These are phyloP conservation scores for Ctena decussata DNA, from an alignment of 2,888 invertebrate genomes.

Conservation along the genomic window DNA sequence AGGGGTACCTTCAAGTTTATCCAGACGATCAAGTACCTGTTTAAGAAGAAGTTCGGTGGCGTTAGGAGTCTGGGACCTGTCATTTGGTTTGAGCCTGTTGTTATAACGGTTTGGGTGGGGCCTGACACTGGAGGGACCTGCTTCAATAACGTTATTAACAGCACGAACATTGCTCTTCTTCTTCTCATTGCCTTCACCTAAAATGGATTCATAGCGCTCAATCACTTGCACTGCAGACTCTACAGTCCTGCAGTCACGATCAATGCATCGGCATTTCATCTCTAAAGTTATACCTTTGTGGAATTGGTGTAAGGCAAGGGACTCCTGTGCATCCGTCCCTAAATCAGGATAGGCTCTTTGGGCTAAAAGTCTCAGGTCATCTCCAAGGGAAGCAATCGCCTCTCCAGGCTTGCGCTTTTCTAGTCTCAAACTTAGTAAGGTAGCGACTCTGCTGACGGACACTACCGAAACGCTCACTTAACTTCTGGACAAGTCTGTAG, in stretches of 20 bases:
- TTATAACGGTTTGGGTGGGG: not conserved
- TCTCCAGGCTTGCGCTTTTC: no score
- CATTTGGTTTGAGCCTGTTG: not conserved
- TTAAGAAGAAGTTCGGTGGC: no score
- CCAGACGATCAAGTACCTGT: not conserved
- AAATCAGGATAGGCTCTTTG: conserved; percentile 4
- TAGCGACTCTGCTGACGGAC: no score
- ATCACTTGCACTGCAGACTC: conserved; percentile 32
- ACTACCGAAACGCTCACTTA: no score
- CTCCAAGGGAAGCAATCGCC: conserved; percentile 10
- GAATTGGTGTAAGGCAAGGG: no score
- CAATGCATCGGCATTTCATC: conserved; percentile 49
- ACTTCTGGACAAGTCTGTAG: no score
- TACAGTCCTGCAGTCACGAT: conserved; percentile 30
- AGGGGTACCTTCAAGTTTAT: not conserved
- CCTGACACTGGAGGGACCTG: not conserved
- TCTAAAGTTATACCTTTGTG: conserved; percentile 48
- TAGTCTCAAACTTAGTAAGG: no score
- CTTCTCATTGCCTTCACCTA: conserved; percentile 36
- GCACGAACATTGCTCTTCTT: not conserved
- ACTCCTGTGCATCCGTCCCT: not conserved
- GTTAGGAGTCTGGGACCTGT: not conserved
- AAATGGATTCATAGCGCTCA: conserved; percentile 36
- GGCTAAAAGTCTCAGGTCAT: conserved; percentile 1
- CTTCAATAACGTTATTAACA: not conserved